A percentile compares a stretch with the other conserved stretches of the same genome.
Conservation (phyloP, 1,140 invertebrate genomes). For the Nebria ingens region DNA sequence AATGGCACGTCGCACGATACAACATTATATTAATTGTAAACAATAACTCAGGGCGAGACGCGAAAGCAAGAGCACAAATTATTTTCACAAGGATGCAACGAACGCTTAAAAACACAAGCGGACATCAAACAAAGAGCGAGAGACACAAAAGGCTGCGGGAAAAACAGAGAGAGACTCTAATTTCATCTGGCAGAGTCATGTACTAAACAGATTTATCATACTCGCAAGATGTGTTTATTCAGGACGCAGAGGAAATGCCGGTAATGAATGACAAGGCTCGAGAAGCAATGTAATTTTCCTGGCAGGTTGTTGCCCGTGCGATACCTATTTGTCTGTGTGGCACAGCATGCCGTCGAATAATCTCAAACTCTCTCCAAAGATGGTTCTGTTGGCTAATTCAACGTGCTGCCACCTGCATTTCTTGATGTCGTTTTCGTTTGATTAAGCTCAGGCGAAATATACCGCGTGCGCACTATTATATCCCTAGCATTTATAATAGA, state of each 20-base stretch:
- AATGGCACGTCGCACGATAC: not conserved
- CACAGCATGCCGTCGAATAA: not conserved
- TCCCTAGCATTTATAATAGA: not conserved
- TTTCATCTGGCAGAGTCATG: slow-evolving; percentile 6
- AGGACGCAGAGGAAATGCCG: not conserved
- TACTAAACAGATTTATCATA: slow-evolving; percentile 9
- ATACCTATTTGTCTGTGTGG: not conserved
- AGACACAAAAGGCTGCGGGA: not conserved
- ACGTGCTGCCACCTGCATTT: not conserved
- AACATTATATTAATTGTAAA: slow-evolving; percentile 9
- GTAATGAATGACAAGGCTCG: slow-evolving; percentile 4
- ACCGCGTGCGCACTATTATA: no score
- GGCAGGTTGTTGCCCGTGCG: slow-evolving; percentile 2
- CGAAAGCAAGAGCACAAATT: not conserved
- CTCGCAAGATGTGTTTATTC: slow-evolving; percentile 6
- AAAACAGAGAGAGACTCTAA: not conserved
- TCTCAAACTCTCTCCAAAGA: no score
- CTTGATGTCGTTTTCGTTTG: not conserved
- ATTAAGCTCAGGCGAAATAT: no score
- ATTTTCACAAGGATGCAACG: not conserved
- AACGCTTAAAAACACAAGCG: not conserved
- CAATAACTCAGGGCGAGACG: not conserved
- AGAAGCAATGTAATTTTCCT: slow-evolving; percentile 7
- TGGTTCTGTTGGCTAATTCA: not conserved
- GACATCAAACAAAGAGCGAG: not conserved